These are phyloP conservation scores for Oreotrochilus melanogaster DNA, from an alignment of 2,113 vertebrate genomes.

Conservation along the genomic window DNA sequence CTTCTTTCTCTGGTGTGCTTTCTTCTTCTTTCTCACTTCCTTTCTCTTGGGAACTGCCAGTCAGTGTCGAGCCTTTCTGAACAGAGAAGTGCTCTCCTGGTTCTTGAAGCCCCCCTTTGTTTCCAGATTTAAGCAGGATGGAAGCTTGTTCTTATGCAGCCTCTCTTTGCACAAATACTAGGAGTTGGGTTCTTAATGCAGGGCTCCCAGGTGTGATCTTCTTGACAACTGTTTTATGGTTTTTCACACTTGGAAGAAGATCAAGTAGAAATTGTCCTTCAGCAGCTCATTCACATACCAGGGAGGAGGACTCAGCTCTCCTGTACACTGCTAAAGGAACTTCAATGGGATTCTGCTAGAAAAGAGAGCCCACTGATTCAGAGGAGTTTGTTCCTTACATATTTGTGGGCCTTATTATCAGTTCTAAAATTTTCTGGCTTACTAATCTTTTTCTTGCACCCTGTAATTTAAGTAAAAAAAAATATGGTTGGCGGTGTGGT, in stretches of 20 bases:
- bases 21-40: background rate
- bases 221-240: background rate
- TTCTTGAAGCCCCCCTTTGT: background rate
- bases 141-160: background rate
- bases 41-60: background rate
- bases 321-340: background rate
- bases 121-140: background rate
- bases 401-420: background rate
- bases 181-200: background rate
- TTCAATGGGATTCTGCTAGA: background rate
- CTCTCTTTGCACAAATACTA: background rate
- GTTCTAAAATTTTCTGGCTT: background rate
- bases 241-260: constrained; percentile 17
- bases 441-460: background rate
- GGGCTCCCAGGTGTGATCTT: background rate
- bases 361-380: constrained; percentile 3
- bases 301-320: background rate
- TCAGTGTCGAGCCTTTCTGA: background rate
- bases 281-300: background rate
- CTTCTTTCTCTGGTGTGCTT: background rate
- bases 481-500: background rate
- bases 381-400: background rate
- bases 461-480: constrained; percentile 16
- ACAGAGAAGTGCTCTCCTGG: background rate
- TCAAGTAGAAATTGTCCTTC: constrained; percentile 1